A percentile compares a stretch with the other conserved stretches of the same genome.
Evolutionary conservation across 2,888 invertebrate species (phyloP).

Genomic region (Serripes groenlandicus): DNA sequence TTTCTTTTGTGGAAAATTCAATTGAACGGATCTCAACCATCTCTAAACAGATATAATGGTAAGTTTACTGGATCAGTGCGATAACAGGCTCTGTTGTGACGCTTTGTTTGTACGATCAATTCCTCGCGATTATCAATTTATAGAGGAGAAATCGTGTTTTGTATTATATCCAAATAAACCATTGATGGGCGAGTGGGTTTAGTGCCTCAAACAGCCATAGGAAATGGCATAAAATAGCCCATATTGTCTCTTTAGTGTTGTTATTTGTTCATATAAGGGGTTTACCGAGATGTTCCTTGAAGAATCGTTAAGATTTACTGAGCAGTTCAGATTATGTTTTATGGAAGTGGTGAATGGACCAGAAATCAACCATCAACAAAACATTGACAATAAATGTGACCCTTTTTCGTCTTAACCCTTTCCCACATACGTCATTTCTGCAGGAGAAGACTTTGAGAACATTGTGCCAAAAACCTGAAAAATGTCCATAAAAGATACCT

Average conservation of each 20-base stretch:
- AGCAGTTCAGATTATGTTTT: slow-evolving; percentile 23
- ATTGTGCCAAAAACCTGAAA: too few species aligned
- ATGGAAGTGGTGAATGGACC: slow-evolving; percentile 29
- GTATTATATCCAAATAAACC: slow-evolving; percentile 69
- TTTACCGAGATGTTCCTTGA: slow-evolving; percentile 11
- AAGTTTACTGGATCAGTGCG: slow-evolving; percentile 28
- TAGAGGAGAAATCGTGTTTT: slow-evolving; percentile 57
- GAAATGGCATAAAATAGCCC: slow-evolving; percentile 62
- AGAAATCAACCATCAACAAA: slow-evolving; percentile 23
- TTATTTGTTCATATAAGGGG: slow-evolving; percentile 63
- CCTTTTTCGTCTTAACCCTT: too few species aligned
- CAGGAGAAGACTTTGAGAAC: too few species aligned
- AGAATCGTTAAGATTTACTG: slow-evolving; percentile 31
- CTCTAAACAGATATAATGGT: slow-evolving; percentile 39
- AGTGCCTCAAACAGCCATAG: slow-evolving; percentile 46
- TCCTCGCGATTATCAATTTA: slow-evolving; percentile 66
- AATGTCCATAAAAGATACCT: too few species aligned
- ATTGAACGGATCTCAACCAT: slow-evolving; percentile 43
- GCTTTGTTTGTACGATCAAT: slow-evolving; percentile 53
- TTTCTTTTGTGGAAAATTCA: slow-evolving; percentile 52
- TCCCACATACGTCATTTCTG: too few species aligned
- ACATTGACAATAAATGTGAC: too few species aligned
- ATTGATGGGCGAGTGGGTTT: slow-evolving; percentile 55
- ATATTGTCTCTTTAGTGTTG: slow-evolving; percentile 64
- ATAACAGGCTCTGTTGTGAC: slow-evolving; percentile 38